Evolutionary conservation across 2,113 vertebrate species (phyloP), one percentile per base, ranked within the genome.

Genomic region (Toxotes chatareus): DNA sequence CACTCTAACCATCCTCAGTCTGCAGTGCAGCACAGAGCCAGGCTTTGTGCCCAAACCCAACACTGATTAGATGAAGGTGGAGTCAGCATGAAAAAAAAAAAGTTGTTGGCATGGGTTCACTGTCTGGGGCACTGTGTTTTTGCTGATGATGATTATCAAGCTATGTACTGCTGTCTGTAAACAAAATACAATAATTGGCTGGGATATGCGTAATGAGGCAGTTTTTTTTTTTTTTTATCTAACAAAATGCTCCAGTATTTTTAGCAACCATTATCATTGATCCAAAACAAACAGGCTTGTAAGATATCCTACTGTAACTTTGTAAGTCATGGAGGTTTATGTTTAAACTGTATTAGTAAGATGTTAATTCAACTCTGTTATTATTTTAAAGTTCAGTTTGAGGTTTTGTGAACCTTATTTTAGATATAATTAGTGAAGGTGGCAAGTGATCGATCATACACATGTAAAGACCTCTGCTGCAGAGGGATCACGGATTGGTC

Each of bases 21-120:
- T 75, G 73, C 53, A 69, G 73, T 4, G n/a, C 31, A 76, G 32
- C 57, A 89, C 80, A 89, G 56, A 85, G 86, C 9, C 31, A 3
- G 13, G 51, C 77, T 82, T 89, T 84, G 84, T 91, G 55, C 13
- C 44, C 49, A 55, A 71, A 56, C 51, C 53, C 14, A 69, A 17
- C 21, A 2, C 60, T 79, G 64, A 80, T 80, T 80, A 77, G 21
- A 78, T 32, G 61, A 73, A 63, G 61, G 60, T 62, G 16, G 73
- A 71, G 56, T 32, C 62, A 16, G 21, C 21, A 73, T 61, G 53
- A 69, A 36, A 60, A 34, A 46, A 51, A 16, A 36, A 9, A 64
- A 32, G 8, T 19, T 51, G 55, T 19, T 74, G 55, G 63, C 62
- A 70, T 72, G 73, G 60, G 46, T 67, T 88, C 72, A 68, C 42